Conservation (phyloP, 2,113 vertebrate genomes). For the Odocoileus hemionus region DNA sequence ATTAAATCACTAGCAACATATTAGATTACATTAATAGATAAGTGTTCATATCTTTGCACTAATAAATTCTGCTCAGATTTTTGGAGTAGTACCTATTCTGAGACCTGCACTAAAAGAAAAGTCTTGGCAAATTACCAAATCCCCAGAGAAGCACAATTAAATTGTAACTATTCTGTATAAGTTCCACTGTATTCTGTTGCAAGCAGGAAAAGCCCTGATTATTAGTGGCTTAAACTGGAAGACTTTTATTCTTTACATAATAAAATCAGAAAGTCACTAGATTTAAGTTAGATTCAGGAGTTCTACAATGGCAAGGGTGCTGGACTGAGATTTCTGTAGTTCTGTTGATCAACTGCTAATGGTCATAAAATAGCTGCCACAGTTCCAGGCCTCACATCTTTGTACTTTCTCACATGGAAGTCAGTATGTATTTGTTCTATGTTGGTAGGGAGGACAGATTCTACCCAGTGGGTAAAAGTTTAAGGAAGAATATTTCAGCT, state of each 20-base stretch:
- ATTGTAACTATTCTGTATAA: not conserved
- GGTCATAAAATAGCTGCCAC: not conserved
- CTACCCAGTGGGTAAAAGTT: not conserved
- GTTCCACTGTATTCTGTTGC: not conserved
- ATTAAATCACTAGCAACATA: not conserved
- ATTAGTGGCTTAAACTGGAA: not conserved
- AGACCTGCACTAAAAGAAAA: not conserved
- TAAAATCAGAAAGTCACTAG: not conserved
- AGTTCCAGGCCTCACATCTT: not conserved
- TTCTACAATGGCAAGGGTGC: not conserved
- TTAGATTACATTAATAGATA: not conserved
- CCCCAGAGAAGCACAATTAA: not conserved
- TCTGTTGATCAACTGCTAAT: not conserved
- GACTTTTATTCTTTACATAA: not conserved
- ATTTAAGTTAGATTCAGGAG: not conserved
- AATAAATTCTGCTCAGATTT: not conserved
- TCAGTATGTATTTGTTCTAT: not conserved
- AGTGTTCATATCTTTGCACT: not conserved
- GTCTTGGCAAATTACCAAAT: not conserved
- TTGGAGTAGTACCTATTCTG: not conserved
- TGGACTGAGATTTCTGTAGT: not conserved
- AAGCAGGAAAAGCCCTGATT: not conserved
- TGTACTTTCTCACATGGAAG: not conserved
- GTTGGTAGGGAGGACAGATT: not conserved
- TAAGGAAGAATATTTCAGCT: not conserved